A percentile compares a stretch with the other conserved stretches of the same genome.
These are phyloP conservation scores for Phasianus colchicus DNA, from an alignment of 2,113 vertebrate species.

Conservation along the genomic window DNA sequence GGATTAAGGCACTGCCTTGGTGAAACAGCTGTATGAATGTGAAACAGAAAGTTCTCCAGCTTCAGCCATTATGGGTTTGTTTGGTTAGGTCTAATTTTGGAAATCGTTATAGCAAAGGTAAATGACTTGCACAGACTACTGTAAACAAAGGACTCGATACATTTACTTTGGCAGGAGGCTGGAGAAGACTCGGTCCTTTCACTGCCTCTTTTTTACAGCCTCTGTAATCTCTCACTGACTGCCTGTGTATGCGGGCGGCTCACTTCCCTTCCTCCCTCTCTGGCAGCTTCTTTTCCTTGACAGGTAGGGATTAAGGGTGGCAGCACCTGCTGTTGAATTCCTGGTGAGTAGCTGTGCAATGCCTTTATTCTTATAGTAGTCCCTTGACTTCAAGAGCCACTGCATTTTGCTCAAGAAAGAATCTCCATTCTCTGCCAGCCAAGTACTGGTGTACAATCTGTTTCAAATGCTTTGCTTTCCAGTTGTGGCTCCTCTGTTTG, in stretches of 20 bases:
- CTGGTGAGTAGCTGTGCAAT: background rate
- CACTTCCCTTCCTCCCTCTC: background rate
- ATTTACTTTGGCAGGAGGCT: conserved; percentile 63
- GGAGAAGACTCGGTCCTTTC: conserved; percentile 25
- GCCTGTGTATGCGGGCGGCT: background rate
- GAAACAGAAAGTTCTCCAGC: conserved; percentile 65
- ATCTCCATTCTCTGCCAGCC: background rate
- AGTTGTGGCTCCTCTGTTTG: background rate
- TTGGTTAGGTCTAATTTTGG: conserved; percentile 66
- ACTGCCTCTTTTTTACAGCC: conserved; percentile 36
- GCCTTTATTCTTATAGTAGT: background rate
- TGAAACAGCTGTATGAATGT: conserved; percentile 38
- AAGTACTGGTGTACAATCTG: background rate
- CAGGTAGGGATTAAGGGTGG: background rate
- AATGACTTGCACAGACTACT: conserved; percentile 57
- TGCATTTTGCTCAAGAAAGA: background rate
- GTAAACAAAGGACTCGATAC: conserved; percentile 55
- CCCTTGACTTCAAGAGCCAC: background rate
- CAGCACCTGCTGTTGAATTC: background rate
- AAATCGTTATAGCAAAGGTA: conserved; percentile 61
- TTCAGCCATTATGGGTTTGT: conserved; percentile 48
- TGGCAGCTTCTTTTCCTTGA: background rate
- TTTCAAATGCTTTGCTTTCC: background rate
- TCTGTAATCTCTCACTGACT: background rate
- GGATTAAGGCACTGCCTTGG: conserved; percentile 32